These are phyloP conservation scores for Temnothorax curvispinosus DNA, from an alignment of 1,140 invertebrate species.

Conservation along the genomic window DNA sequence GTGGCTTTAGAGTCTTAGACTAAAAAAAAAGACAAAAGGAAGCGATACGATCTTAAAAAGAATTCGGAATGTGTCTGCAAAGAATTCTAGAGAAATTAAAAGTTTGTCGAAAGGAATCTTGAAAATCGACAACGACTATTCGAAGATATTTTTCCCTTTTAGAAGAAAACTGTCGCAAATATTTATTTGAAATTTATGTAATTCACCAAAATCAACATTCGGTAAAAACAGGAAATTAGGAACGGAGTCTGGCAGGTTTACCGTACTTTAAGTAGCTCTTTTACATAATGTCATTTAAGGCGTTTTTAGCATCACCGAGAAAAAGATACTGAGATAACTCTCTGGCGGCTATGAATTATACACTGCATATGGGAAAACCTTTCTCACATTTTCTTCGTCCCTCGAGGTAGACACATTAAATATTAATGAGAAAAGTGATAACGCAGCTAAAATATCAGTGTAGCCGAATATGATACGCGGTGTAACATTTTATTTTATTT, in stretches of 20 bases:
- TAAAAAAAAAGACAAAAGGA: neutral
- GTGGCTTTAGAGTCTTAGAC: neutral
- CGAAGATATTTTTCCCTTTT: neutral
- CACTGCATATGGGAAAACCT: neutral
- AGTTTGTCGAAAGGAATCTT: neutral
- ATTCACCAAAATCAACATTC: conserved; percentile 7
- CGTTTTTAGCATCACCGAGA: neutral
- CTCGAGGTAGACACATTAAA: neutral
- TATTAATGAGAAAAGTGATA: conserved; percentile 44
- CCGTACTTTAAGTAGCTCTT: neutral
- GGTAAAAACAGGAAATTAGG: neutral
- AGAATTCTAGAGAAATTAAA: neutral
- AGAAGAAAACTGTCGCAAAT: neutral
- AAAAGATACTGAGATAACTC: neutral
- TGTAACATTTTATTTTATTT: neutral
- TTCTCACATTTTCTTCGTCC: conserved; percentile 18
- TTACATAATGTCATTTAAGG: neutral
- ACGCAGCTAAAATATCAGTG: neutral
- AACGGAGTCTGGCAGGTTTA: neutral
- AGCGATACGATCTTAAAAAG: neutral
- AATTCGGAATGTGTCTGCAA: neutral
- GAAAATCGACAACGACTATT: neutral
- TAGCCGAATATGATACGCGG: neutral
- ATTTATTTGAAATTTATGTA: neutral
- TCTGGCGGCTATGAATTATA: neutral